Evolutionary conservation across 1,140 invertebrate species (phyloP), one percentile per base, ranked within the genome.

Genomic region (Cherax quadricarinatus): DNA sequence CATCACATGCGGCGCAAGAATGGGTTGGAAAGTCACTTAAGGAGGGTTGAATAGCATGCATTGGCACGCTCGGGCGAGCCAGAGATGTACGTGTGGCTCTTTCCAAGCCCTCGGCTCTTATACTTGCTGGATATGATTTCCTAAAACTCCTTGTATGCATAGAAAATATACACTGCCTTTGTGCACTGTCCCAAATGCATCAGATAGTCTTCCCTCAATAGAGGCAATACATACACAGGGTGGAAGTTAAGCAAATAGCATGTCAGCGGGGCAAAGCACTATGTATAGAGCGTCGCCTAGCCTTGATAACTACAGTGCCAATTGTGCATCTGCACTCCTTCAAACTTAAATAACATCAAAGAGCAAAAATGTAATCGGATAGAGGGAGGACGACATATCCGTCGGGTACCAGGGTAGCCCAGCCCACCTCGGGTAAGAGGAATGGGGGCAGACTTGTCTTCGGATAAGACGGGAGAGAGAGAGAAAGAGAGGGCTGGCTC

Each of bases 311-410:
- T 73, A 30, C 30, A 66, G 79, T 89, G 88, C 88, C 87, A 89
- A 82, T 89, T 83, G 88, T 82, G 9, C 70, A 53, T 73, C 57
- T 66, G 57, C 30, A 1, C 14, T 48, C 5, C 48, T 57, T 82
- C 88, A 82, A 3, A 53, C 41, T 51, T 73, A 89, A 89, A 89
- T 89, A 89, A 89, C 88, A 82, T 89, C 88, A 89, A 89, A 89
- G 80, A 51, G 62, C 10, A 73, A 49, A 89, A 70, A 57, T 81
- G 88, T 51, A 89, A 83, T 49, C 6, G 60, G 80, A 89, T 30
- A 18, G 79, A 82, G 41, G 51, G 30, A 60, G 70, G 18, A 14
- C 60, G n/a, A 70, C 62, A 85, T 85, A 66, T 30, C 48, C 12
- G 83, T 14, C 30, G 60, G 60, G 48, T 85, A 75, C n/a, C 70